Percentiles rank a stretch among this genome's conserved stretches.
Conservation (phyloP, 2,113 vertebrate species). For the Malaclemys terrapin region DNA sequence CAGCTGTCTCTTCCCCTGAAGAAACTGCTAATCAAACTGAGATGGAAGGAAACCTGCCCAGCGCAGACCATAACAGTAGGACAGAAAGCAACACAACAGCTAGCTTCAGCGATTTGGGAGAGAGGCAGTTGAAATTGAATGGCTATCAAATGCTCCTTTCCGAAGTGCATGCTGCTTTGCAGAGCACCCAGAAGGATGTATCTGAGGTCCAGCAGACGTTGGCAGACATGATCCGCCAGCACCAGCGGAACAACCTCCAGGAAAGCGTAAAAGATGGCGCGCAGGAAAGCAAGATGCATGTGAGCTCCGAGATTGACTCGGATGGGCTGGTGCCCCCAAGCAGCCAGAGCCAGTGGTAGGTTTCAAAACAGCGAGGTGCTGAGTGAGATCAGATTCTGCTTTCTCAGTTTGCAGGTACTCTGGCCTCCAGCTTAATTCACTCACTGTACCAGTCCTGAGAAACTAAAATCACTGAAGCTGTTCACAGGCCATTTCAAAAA, state of each 20-base stretch:
- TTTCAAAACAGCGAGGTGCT: not conserved
- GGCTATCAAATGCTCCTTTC: slow-evolving; percentile 83
- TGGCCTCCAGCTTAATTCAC: not conserved
- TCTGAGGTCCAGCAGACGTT: slow-evolving; percentile 85
- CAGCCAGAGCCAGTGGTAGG: slow-evolving; percentile 67
- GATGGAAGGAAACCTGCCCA: not conserved
- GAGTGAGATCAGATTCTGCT: not conserved
- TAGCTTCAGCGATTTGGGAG: not conserved
- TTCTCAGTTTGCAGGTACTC: not conserved
- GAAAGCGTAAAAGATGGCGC: slow-evolving; percentile 34
- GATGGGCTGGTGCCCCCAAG: not conserved
- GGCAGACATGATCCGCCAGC: slow-evolving; percentile 85
- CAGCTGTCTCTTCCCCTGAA: not conserved
- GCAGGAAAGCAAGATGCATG: slow-evolving; percentile 47
- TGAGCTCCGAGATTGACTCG: slow-evolving; percentile 23
- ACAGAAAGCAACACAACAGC: not conserved
- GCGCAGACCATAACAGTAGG: not conserved
- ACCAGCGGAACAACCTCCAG: slow-evolving; percentile 79
- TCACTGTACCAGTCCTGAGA: not conserved
- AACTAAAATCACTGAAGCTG: not conserved
- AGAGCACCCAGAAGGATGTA: slow-evolving; percentile 82
- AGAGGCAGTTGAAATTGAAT: slow-evolving; percentile 44
- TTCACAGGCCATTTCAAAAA: not conserved
- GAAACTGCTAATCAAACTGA: not conserved
- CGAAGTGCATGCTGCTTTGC: slow-evolving; percentile 84